phyloP scores from a whole-genome alignment of 1,140 invertebrate genomes.

The Drosophila erecta region DNA sequence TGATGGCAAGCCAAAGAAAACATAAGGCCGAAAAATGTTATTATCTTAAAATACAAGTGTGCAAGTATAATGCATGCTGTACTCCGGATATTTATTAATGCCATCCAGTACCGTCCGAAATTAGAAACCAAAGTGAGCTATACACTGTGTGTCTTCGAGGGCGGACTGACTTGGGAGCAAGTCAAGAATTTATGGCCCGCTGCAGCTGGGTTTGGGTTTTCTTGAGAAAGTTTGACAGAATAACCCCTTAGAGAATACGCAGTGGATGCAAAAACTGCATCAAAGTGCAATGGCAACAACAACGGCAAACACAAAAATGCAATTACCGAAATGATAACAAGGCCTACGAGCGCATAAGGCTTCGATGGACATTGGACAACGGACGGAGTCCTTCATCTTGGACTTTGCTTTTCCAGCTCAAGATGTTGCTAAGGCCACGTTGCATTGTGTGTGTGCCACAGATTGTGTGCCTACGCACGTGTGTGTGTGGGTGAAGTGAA shows the following conservation, averaged over 20 bases:
- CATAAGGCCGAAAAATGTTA: slow-evolving; percentile 33
- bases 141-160: slow-evolving; percentile 24
- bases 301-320: slow-evolving; percentile 80
- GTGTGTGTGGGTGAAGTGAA: slow-evolving; percentile 53
- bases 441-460: slow-evolving; percentile 4
- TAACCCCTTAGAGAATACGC: slow-evolving; percentile 65
- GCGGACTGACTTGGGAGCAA: slow-evolving; percentile 6
- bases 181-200: slow-evolving; percentile 63
- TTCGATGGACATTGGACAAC: slow-evolving; percentile 47
- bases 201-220: slow-evolving; percentile 66
- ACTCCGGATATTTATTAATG: slow-evolving; percentile 68
- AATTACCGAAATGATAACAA: slow-evolving; percentile 82
- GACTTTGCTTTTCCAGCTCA: slow-evolving; percentile 63
- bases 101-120: slow-evolving; percentile 38
- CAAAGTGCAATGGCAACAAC: slow-evolving; percentile 64
- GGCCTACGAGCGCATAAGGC: slow-evolving; percentile 69
- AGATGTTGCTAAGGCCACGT: slow-evolving; percentile 62
- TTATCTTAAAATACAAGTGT: slow-evolving; percentile 49
- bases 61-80: slow-evolving; percentile 61
- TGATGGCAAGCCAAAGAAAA: slow-evolving; percentile 28
- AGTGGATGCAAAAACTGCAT: slow-evolving; percentile 60
- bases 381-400: slow-evolving; percentile 64
- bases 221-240: slow-evolving; percentile 75
- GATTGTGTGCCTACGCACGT: background rate
- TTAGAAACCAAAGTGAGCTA: slow-evolving; percentile 50